Base-by-base conservation (phyloP, 2,888 invertebrate genomes). In the Eupithecia pulchellata region DNA sequence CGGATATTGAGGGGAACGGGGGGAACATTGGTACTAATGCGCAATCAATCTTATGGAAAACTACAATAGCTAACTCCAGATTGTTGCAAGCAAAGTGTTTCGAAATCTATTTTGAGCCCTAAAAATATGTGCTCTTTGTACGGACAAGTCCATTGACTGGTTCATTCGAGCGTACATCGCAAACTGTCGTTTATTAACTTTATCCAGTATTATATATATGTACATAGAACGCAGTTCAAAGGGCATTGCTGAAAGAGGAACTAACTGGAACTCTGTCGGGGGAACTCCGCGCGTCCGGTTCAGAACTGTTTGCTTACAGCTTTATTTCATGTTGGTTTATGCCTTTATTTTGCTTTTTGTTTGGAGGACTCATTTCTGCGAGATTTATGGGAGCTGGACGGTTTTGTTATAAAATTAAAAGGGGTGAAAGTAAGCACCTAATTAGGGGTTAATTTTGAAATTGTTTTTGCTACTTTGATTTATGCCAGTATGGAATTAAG, bases 1-100 rank as follows among this genome's bases (percentile, higher is more conserved):
- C 20, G 63, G 55, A 17, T n/a, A 30, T 63, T 17, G n/a, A 68
- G 42, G 42, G 66, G 66, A 47, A n/a, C 20, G 20, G 58, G 55
- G 65, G 14, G 20, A 20, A 20, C 9, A 32, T 32, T 32, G 32
- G 4, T 32, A 32, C 32, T 3, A n/a, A n/a, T n/a, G n/a, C n/a
- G n/a, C n/a, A n/a, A n/a, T n/a, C n/a, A n/a, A n/a, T n/a, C n/a
- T n/a, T n/a, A n/a, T n/a, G n/a, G n/a, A n/a, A n/a, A n/a, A n/a
- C n/a, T n/a, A n/a, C n/a, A n/a, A n/a, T n/a, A n/a, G n/a, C n/a
- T n/a, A n/a, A n/a, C n/a, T n/a, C n/a, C n/a, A n/a, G n/a, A n/a
- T n/a, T n/a, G n/a, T n/a, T n/a, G n/a, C n/a, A n/a, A n/a, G n/a
- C n/a, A n/a, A n/a, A n/a, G n/a, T n/a, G n/a, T n/a, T n/a, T n/a